phyloP scores from a whole-genome alignment of 2,888 invertebrate genomes.

The Eledona agricola region DNA sequence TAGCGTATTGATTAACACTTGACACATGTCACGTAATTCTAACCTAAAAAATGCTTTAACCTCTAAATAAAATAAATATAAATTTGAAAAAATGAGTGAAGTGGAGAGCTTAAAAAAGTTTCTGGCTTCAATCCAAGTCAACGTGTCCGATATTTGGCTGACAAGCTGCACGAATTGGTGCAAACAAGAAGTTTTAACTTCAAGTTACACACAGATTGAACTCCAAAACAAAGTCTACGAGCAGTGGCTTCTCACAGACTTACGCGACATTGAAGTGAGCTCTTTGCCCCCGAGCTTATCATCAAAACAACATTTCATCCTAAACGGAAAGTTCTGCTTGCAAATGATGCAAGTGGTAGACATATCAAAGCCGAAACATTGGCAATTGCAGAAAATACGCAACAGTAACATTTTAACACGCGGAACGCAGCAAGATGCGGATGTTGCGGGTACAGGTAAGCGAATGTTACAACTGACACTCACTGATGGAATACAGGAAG shows the following conservation, averaged over 20 bases:
- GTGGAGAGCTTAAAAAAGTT: slow-evolving; percentile 41
- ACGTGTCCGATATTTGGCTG: slow-evolving; percentile 56
- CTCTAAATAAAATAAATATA: not conserved
- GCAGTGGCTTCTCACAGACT: slow-evolving; percentile 74
- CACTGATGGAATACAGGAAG: slow-evolving; percentile 77
- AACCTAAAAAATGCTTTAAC: slow-evolving; percentile 19
- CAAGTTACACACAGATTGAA: slow-evolving; percentile 62
- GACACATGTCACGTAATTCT: too few species aligned
- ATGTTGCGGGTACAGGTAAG: slow-evolving; percentile 65
- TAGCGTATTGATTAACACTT: too few species aligned
- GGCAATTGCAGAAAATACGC: slow-evolving; percentile 62
- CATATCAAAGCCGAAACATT: slow-evolving; percentile 66
- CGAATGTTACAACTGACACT: slow-evolving; percentile 76
- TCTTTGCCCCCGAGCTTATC: slow-evolving; percentile 69
- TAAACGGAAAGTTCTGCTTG: slow-evolving; percentile 67
- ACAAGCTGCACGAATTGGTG: slow-evolving; percentile 67
- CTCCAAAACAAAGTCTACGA: slow-evolving; percentile 68
- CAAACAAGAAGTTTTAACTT: slow-evolving; percentile 59
- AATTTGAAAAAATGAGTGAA: slow-evolving; percentile 3
- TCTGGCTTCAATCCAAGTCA: slow-evolving; percentile 47
- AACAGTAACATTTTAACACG: slow-evolving; percentile 61
- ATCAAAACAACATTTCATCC: slow-evolving; percentile 60
- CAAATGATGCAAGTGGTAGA: slow-evolving; percentile 71
- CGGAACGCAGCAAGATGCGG: slow-evolving; percentile 66
- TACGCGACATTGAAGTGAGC: slow-evolving; percentile 70